phyloP scores from a whole-genome alignment of 1,140 invertebrate genomes.

The Lineus longissimus region DNA sequence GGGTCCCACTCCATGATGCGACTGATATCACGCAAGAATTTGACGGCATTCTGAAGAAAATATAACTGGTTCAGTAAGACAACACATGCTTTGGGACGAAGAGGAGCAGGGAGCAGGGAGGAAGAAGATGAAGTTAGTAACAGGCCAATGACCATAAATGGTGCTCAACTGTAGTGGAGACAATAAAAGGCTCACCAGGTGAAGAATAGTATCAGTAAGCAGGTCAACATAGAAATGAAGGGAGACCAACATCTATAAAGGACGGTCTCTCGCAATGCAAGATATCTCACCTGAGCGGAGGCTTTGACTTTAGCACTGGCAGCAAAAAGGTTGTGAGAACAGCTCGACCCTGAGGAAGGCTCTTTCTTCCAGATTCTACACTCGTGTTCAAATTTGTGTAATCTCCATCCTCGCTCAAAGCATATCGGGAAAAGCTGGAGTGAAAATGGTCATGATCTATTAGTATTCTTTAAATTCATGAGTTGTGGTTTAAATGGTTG shows the following conservation, averaged over 20 bases:
- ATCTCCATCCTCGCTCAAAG: constrained; percentile 37
- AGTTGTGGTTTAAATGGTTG: too few relatives aligned
- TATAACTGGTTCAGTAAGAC: neutral
- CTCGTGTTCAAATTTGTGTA: constrained; percentile 27
- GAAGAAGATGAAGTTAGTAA: neutral
- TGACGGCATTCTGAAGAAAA: constrained; percentile 26
- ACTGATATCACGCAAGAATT: constrained; percentile 31
- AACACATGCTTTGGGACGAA: neutral
- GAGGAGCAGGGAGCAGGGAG: neutral
- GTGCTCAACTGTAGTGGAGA: too few relatives aligned
- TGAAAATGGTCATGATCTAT: too few relatives aligned
- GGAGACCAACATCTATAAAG: too few relatives aligned
- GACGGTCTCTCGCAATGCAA: too few relatives aligned
- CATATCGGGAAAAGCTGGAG: constrained; percentile 40
- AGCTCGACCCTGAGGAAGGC: constrained; percentile 20
- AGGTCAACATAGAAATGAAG: too few relatives aligned
- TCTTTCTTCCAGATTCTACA: constrained; percentile 37
- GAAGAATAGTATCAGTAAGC: too few relatives aligned
- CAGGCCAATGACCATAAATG: too few relatives aligned
- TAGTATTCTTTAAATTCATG: too few relatives aligned
- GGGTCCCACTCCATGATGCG: constrained; percentile 38
- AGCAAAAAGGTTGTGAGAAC: constrained; percentile 28
- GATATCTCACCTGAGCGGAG: constrained; percentile 37
- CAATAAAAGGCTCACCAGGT: too few relatives aligned
- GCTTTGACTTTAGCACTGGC: constrained; percentile 28